Evolutionary conservation across 2,797 vertebrate genomes (phyloP).

Genomic region (Sarcophilus harrisii): DNA sequence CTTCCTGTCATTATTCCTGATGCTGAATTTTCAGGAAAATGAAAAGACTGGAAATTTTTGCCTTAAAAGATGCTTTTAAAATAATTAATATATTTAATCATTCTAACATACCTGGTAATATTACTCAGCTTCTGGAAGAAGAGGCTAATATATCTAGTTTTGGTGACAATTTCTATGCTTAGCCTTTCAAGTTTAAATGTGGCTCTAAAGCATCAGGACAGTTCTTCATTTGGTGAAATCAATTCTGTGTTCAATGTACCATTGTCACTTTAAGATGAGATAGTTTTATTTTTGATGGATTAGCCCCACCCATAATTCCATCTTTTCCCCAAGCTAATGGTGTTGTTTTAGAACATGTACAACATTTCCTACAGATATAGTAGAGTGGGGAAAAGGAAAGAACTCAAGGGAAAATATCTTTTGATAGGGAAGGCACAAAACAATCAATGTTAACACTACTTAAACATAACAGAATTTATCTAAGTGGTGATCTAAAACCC

Average conservation of each 20-base stretch:
- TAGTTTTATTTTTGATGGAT: conserved; percentile 30
- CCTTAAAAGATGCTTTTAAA: conserved; percentile 29
- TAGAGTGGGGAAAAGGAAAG: conserved; percentile 28
- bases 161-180: neutral
- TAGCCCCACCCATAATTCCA: conserved; percentile 45
- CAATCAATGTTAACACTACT: conserved; percentile 10
- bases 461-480: conserved; percentile 29
- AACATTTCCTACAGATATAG: conserved; percentile 24
- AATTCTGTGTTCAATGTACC: conserved; percentile 16
- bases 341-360: conserved; percentile 15
- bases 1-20: neutral
- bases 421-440: conserved; percentile 28
- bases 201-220: conserved; percentile 36
- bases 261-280: conserved; percentile 41
- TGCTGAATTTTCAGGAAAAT: neutral
- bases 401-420: conserved; percentile 30
- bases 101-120: neutral
- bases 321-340: conserved; percentile 28
- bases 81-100: neutral
- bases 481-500: neutral
- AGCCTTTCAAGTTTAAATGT: conserved; percentile 14
- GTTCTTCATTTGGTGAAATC: conserved; percentile 35
- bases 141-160: neutral
- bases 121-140: conserved; percentile 38
- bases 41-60: neutral